A percentile compares a stretch with the other conserved stretches of the same genome.
Evolutionary conservation across 1,140 invertebrate genomes (phyloP).

Genomic region (Drosophila punjabiensis): DNA sequence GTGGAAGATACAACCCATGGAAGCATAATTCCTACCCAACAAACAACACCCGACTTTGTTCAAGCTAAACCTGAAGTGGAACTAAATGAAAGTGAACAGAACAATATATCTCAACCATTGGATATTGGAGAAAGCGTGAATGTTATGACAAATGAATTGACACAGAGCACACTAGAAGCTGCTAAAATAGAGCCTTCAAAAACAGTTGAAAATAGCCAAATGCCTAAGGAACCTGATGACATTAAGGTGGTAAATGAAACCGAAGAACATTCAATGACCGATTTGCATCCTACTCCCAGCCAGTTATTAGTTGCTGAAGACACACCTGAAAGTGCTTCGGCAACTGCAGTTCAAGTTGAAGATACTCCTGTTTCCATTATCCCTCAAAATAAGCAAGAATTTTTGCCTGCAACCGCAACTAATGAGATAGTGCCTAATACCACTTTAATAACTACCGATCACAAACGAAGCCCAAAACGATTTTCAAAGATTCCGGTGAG

Average conservation of each 20-base stretch:
- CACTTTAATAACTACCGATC: neutral
- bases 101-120: neutral
- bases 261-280: neutral
- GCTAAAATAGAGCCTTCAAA: too few species aligned
- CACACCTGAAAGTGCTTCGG: neutral
- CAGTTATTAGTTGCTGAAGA: neutral
- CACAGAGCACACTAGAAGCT: neutral
- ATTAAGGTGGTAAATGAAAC: neutral
- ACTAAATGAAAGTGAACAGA: neutral
- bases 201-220: neutral
- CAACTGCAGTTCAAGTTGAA: neutral
- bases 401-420: neutral
- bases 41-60: neutral
- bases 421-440: neutral
- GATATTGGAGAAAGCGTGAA: neutral
- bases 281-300: neutral
- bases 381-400: too few species aligned
- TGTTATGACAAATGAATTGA: neutral
- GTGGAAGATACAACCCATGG: neutral
- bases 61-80: neutral
- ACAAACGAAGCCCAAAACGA: constrained; percentile 47
- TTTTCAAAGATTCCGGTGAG: constrained; percentile 74
- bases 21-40: too few species aligned
- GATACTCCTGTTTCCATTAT: too few species aligned
- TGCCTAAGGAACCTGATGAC: neutral